phyloP scores from a whole-genome alignment of 2,797 vertebrate genomes.

The Pitangus sulphuratus region DNA sequence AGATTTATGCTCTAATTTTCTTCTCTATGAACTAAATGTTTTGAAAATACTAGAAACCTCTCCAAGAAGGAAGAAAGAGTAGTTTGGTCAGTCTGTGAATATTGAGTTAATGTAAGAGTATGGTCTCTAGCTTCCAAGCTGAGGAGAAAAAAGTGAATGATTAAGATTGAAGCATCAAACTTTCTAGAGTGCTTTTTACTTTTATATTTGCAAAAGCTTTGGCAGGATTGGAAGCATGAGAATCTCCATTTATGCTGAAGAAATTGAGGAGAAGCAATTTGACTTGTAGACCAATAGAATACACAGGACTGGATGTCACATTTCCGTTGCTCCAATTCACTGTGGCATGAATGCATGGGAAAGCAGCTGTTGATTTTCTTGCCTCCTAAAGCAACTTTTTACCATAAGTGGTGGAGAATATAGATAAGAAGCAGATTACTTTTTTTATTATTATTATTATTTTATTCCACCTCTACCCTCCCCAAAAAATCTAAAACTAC shows the following conservation, averaged over 20 bases:
- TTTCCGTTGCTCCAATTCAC: not conserved
- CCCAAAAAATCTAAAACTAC: not conserved
- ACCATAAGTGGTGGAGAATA: not conserved
- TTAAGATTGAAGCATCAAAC: not conserved
- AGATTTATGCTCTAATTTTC: not conserved
- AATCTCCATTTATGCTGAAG: not conserved
- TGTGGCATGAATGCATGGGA: not conserved
- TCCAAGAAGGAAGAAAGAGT: not conserved
- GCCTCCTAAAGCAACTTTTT: not conserved
- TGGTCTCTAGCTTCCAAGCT: not conserved
- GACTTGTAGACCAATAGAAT: not conserved
- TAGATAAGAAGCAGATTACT: not conserved
- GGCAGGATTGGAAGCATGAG: not conserved
- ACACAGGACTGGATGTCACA: not conserved
- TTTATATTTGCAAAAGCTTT: not conserved
- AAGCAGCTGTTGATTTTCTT: not conserved
- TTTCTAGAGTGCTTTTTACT: not conserved
- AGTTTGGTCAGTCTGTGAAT: not conserved
- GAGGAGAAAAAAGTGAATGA: rapidly evolving
- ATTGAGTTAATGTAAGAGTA: rapidly evolving
- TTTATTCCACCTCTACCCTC: rapidly evolving
- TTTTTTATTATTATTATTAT: not conserved
- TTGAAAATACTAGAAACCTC: not conserved
- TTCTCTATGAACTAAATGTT: not conserved
- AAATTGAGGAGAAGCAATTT: not conserved